These are phyloP conservation scores for Pecten maximus DNA, from an alignment of 2,888 invertebrate genomes.

Conservation along the genomic window DNA sequence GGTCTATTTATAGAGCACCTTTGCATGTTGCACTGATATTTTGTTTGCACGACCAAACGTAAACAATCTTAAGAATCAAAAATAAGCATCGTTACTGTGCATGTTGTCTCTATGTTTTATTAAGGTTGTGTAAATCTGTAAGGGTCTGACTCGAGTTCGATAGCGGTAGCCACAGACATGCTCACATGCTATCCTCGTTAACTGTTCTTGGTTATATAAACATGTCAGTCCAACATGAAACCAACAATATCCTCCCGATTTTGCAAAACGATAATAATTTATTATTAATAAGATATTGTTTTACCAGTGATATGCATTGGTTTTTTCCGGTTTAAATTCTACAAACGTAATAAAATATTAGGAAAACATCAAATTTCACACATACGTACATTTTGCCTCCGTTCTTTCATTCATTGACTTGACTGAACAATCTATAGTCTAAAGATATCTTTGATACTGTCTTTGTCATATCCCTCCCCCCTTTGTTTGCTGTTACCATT, in stretches of 20 bases:
- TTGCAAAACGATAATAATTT: no score
- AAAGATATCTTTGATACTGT: no score
- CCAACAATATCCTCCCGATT: background rate
- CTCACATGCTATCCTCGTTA: background rate
- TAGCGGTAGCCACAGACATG: background rate
- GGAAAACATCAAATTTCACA: no score
- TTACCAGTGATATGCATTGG: no score
- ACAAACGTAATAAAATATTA: no score
- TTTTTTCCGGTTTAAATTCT: no score
- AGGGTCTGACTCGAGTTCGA: background rate
- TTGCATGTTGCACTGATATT: constrained; percentile 20
- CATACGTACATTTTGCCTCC: no score
- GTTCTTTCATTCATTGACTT: no score
- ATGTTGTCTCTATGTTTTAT: constrained; percentile 5
- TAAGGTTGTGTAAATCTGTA: background rate
- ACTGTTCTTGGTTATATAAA: background rate
- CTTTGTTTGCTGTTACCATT: no score
- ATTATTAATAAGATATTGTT: no score
- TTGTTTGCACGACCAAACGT: constrained; percentile 19
- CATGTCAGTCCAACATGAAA: background rate
- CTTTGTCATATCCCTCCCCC: no score
- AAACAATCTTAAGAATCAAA: constrained; percentile 8
- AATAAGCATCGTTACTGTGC: background rate
- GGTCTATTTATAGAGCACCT: background rate
- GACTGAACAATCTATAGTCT: no score